Conservation (phyloP, 2,888 invertebrate genomes). For the Caenorhabditis auriculariae region DNA sequence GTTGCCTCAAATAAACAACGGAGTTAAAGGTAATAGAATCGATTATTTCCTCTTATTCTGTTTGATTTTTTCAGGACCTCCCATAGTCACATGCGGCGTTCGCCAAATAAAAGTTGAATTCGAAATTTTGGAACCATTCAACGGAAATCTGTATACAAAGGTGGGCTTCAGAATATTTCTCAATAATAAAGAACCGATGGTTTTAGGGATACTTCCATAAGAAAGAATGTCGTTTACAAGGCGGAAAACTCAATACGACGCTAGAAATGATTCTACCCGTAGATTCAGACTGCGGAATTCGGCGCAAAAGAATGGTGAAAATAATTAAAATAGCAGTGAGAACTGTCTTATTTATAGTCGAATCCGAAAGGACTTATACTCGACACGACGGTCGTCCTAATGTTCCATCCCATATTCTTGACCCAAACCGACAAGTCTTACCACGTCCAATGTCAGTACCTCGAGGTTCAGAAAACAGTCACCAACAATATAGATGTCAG, state of each 20-base stretch:
- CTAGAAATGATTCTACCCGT: conserved; percentile 50
- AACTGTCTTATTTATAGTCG: conserved; percentile 25
- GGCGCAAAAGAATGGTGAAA: conserved; percentile 48
- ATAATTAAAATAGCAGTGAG: too few species aligned
- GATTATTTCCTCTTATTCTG: too few species aligned
- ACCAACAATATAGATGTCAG: conserved; percentile 53
- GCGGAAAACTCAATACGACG: conserved; percentile 37
- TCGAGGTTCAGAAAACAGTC: conserved; percentile 44
- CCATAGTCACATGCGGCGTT: conserved; percentile 46
- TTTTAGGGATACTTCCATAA: conserved; percentile 38
- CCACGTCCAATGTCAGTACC: conserved; percentile 53
- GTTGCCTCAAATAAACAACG: too few species aligned
- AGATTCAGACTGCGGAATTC: conserved; percentile 51
- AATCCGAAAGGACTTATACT: conserved; percentile 51
- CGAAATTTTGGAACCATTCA: conserved; percentile 39
- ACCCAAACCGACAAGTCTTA: conserved; percentile 47
- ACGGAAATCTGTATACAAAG: conserved; percentile 53
- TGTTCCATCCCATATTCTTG: conserved; percentile 58
- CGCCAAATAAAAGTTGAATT: conserved; percentile 43
- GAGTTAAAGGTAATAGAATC: too few species aligned
- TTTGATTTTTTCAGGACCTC: conserved; percentile 45
- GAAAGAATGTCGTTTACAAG: conserved; percentile 41
- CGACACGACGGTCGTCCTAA: conserved; percentile 55
- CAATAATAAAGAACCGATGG: neutral
- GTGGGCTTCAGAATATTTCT: conserved; percentile 14